Conservation (phyloP, 2,113 vertebrate species). For the Amia ocellicauda region DNA sequence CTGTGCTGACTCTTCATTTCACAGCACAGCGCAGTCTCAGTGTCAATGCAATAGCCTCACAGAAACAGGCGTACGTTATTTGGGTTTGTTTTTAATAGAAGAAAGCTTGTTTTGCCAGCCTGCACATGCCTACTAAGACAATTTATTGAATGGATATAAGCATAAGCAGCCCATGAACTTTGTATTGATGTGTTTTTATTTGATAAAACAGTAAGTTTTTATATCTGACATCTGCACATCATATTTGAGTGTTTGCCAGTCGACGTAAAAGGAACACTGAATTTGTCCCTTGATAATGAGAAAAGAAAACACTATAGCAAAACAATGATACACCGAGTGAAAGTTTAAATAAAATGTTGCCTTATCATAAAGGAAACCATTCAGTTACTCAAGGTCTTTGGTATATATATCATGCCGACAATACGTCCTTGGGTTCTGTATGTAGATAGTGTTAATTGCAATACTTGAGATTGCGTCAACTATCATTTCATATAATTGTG, state of each 20-base stretch:
- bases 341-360: slow-evolving; percentile 15
- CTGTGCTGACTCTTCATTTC: no score
- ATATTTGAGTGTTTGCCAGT: background rate
- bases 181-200: no score
- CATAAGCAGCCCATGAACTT: no score
- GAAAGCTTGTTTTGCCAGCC: no score
- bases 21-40: no score
- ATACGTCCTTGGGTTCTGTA: background rate
- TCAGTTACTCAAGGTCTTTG: background rate
- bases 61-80: no score
- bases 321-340: slow-evolving; percentile 7
- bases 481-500: slow-evolving; percentile 1
- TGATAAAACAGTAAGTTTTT: no score
- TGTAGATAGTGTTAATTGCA: background rate
- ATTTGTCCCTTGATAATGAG: background rate
- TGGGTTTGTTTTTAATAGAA: no score
- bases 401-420: slow-evolving; percentile 1
- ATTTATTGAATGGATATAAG: no score
- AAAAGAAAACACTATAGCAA: background rate
- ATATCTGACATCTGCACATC: background rate
- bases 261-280: background rate
- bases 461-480: background rate
- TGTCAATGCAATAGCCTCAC: no score
- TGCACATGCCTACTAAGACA: no score
- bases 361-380: slow-evolving; percentile 16